Evolutionary conservation across 2,888 invertebrate species (phyloP).

Genomic region (Eristalis arbustorum): DNA sequence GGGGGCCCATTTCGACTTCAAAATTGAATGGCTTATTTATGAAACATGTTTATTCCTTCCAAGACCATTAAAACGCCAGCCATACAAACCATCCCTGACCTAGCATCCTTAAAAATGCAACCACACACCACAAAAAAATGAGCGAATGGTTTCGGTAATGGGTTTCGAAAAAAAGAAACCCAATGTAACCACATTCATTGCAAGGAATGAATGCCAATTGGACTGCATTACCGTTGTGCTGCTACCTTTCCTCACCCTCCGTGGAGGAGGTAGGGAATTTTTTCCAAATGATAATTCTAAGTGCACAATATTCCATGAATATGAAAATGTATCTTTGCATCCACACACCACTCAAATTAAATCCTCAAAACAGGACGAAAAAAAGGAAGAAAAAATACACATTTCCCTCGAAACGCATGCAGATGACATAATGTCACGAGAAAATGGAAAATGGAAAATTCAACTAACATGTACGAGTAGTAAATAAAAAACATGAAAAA

Average conservation of each 20-base stretch:
- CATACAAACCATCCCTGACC: too few species aligned
- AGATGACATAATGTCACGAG: conserved; percentile 65
- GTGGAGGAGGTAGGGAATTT: too few species aligned
- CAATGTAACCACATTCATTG: neutral
- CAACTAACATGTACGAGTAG: conserved; percentile 35
- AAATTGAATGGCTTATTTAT: too few species aligned
- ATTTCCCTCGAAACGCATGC: conserved; percentile 29
- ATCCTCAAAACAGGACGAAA: conserved; percentile 28
- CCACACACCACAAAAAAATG: too few species aligned
- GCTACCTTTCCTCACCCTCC: neutral
- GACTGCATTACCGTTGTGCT: conserved; percentile 14
- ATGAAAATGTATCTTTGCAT: conserved; percentile 58
- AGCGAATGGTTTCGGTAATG: neutral
- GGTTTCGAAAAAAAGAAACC: neutral
- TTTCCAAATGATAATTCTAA: conserved; percentile 50
- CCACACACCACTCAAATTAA: conserved; percentile 53
- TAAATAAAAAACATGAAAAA: conserved; percentile 67
- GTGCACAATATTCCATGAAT: conserved; percentile 63
- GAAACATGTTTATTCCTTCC: too few species aligned
- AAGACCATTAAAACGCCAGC: too few species aligned
- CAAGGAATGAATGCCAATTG: conserved; percentile 43
- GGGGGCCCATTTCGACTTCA: too few species aligned
- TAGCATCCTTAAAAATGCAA: too few species aligned
- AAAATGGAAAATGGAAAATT: conserved; percentile 29
- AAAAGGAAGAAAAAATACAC: neutral